phyloP scores from a whole-genome alignment of 2,888 invertebrate species.

The Tridacna gigas region DNA sequence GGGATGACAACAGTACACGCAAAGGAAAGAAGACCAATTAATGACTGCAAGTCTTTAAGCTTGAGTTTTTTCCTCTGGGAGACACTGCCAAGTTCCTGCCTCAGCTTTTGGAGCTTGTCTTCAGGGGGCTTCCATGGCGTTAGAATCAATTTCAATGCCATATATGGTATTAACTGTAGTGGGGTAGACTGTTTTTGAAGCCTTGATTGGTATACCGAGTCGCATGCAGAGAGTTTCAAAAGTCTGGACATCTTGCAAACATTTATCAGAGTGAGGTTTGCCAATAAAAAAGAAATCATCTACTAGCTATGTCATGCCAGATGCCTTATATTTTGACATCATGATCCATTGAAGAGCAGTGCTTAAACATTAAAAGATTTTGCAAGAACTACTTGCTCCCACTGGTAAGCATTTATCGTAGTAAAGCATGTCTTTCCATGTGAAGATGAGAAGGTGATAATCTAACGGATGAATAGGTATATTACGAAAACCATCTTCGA shows the following conservation, averaged over 20 bases:
- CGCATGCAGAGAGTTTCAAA: conserved; percentile 16
- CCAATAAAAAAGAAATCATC: conserved; percentile 11
- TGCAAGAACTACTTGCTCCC: too few relatives aligned
- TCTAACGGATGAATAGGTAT: conserved; percentile 50
- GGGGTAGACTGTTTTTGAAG: conserved; percentile 2
- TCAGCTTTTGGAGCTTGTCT: too few relatives aligned
- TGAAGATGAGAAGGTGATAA: conserved; percentile 35
- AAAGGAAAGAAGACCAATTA: conserved; percentile 44
- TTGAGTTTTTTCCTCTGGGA: conserved; percentile 23
- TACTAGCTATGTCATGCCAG: too few relatives aligned
- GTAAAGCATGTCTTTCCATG: too few relatives aligned
- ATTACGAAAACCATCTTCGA: conserved; percentile 45
- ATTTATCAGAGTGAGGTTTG: neutral
- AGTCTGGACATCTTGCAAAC: conserved; percentile 5
- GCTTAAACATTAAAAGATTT: too few relatives aligned
- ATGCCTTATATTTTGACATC: too few relatives aligned
- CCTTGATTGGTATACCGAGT: conserved; percentile 13
- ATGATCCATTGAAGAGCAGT: too few relatives aligned
- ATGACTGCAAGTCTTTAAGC: conserved; percentile 38
- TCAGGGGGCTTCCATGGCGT: too few relatives aligned
- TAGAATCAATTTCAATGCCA: conserved; percentile 31
- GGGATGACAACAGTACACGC: conserved; percentile 43
- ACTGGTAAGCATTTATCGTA: too few relatives aligned
- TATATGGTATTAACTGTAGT: conserved; percentile 23
- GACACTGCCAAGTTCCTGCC: too few relatives aligned